These are phyloP conservation scores for Bembecia ichneumoniformis DNA, from an alignment of 2,888 invertebrate species.

Conservation along the genomic window DNA sequence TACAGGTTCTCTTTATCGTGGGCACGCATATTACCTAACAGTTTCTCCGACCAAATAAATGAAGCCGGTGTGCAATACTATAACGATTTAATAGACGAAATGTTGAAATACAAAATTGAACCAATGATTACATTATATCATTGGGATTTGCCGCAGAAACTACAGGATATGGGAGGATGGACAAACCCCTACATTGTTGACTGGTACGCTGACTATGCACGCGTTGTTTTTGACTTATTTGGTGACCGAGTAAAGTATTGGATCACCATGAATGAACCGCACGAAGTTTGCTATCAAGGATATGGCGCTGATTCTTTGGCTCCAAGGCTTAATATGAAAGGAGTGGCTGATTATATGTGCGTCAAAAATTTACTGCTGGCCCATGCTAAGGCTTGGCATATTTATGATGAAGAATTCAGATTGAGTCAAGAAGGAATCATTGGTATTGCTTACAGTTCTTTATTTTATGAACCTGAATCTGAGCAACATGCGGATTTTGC, in stretches of 20 bases:
- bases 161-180: constrained; percentile 59
- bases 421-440: constrained; percentile 1
- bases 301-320: constrained; percentile 31
- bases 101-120: constrained; percentile 65
- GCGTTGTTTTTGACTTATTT: constrained; percentile 31
- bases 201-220: constrained; percentile 42
- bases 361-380: constrained; percentile 48
- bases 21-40: constrained; percentile 69
- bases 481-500: constrained; percentile 2
- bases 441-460: not conserved
- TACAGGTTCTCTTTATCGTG: constrained; percentile 68
- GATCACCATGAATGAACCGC: constrained; percentile 66
- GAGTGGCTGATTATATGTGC: constrained; percentile 45
- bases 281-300: constrained; percentile 23
- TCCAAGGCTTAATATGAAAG: constrained; percentile 29
- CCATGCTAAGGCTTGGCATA: constrained; percentile 45
- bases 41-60: constrained; percentile 51
- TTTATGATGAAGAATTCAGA: constrained; percentile 16
- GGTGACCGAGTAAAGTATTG: constrained; percentile 50
- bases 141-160: constrained; percentile 42
- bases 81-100: constrained; percentile 66
- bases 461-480: not conserved
- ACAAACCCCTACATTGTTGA: constrained; percentile 30
- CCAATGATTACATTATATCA: constrained; percentile 64
- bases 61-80: constrained; percentile 71